These are phyloP conservation scores for Deilephila elpenor DNA, from an alignment of 2,888 invertebrate species.

Conservation along the genomic window DNA sequence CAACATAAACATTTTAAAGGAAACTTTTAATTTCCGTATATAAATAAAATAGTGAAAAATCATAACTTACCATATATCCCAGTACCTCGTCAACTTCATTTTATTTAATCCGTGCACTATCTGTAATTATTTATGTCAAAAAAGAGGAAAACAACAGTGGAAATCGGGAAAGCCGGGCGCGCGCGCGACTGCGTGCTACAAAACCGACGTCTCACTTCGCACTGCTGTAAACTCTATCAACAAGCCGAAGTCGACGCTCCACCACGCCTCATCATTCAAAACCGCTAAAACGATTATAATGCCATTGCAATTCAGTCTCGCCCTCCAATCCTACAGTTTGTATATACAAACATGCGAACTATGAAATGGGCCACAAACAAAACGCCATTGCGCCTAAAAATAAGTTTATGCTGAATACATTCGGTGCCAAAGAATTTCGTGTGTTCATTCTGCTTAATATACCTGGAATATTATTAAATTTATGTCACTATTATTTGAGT, in stretches of 20 bases:
- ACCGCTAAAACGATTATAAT: slow-evolving; percentile 18
- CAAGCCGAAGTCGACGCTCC: slow-evolving; percentile 2
- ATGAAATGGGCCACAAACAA: neutral
- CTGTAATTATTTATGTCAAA: neutral
- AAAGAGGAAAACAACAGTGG: slow-evolving; percentile 33
- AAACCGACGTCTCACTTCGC: slow-evolving; percentile 35
- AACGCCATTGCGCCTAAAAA: slow-evolving; percentile 3
- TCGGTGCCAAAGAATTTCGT: slow-evolving; percentile 5
- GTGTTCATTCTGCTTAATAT: neutral
- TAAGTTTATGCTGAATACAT: neutral
- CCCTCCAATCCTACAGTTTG: neutral
- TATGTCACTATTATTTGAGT: no score
- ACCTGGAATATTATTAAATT: no score
- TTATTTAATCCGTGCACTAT: slow-evolving; percentile 17
- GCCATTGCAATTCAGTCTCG: neutral
- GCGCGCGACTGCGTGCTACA: slow-evolving; percentile 37
- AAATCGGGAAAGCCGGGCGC: slow-evolving; percentile 39
- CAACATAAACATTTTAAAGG: neutral
- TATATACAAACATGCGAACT: neutral
- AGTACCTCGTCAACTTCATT: slow-evolving; percentile 6
- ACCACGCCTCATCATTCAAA: slow-evolving; percentile 10
- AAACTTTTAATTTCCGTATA: neutral
- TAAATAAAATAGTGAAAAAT: neutral
- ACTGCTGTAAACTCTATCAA: slow-evolving; percentile 37
- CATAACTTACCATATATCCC: slow-evolving; percentile 19